A percentile compares a stretch with the other conserved stretches of the same genome.
These are phyloP conservation scores for Theocolax elegans DNA, from an alignment of 1,140 invertebrate genomes.

Conservation along the genomic window DNA sequence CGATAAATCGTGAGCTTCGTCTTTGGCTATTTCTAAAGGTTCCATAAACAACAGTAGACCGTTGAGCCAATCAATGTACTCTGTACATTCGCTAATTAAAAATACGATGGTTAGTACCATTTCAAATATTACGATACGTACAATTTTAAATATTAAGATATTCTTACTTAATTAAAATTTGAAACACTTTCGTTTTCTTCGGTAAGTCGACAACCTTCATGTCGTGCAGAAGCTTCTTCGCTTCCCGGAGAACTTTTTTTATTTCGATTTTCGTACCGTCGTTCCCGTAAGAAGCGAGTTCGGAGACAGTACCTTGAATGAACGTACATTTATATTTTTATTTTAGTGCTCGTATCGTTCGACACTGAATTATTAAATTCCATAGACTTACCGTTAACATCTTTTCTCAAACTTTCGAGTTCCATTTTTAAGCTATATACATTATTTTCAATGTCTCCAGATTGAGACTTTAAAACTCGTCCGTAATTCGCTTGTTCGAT, in stretches of 20 bases:
- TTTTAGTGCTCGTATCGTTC: no score
- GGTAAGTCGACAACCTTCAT: conserved; percentile 69
- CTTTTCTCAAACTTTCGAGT: conserved; percentile 53
- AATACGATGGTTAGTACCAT: no score
- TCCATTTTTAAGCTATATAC: conserved; percentile 57
- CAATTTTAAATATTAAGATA: background rate
- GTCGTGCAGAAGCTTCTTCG: conserved; percentile 68
- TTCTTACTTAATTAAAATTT: conserved; percentile 64
- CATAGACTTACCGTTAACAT: conserved; percentile 54
- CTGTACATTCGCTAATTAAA: conserved; percentile 47
- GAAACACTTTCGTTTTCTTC: conserved; percentile 57
- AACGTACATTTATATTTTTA: no score
- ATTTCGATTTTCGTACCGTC: conserved; percentile 71
- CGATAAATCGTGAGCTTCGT: conserved; percentile 53
- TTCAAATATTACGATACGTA: background rate
- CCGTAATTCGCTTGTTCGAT: conserved; percentile 47
- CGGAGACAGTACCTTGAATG: conserved; percentile 57
- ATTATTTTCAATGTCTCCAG: conserved; percentile 61
- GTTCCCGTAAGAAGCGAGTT: conserved; percentile 68
- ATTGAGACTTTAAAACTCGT: conserved; percentile 53
- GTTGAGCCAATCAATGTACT: conserved; percentile 63
- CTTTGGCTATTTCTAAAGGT: conserved; percentile 58
- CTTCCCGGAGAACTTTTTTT: conserved; percentile 71
- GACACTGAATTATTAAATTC: no score
- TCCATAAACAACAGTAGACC: conserved; percentile 60